These are phyloP conservation scores for Diceros bicornis DNA, from an alignment of 2,797 vertebrate species.

Conservation along the genomic window DNA sequence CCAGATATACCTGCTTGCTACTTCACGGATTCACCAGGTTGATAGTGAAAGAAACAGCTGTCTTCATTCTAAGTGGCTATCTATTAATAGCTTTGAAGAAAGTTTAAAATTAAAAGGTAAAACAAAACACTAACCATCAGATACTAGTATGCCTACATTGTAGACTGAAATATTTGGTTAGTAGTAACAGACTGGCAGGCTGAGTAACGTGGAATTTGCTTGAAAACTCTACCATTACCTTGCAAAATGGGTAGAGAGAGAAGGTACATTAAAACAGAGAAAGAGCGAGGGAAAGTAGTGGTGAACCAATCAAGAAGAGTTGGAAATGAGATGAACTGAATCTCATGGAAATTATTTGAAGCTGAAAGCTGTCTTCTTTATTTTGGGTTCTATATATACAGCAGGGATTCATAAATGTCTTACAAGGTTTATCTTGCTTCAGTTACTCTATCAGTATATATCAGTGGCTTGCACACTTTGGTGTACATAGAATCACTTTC, in stretches of 20 bases:
- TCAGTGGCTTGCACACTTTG: neutral
- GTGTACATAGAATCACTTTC: neutral
- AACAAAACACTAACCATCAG: slow-evolving; percentile 23
- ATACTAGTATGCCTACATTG: neutral
- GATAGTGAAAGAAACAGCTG: neutral
- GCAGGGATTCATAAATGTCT: neutral
- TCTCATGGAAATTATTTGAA: neutral
- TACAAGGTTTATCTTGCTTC: neutral
- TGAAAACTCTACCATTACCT: neutral
- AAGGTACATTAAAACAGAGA: neutral
- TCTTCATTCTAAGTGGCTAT: neutral
- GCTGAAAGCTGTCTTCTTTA: neutral
- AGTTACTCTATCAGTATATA: neutral
- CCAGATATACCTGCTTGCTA: neutral
- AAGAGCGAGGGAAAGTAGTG: neutral
- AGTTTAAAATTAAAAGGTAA: slow-evolving; percentile 5
- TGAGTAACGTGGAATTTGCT: neutral
- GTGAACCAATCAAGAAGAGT: neutral
- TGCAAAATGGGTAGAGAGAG: slow-evolving; percentile 3
- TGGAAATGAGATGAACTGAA: neutral
- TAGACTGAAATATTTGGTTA: neutral
- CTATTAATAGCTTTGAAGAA: neutral
- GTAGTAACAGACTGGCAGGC: neutral
- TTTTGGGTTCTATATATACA: neutral
- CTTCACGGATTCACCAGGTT: neutral